phyloP scores from a whole-genome alignment of 35 echinoderm and acorn worm genomes.

The Anneissia japonica region DNA sequence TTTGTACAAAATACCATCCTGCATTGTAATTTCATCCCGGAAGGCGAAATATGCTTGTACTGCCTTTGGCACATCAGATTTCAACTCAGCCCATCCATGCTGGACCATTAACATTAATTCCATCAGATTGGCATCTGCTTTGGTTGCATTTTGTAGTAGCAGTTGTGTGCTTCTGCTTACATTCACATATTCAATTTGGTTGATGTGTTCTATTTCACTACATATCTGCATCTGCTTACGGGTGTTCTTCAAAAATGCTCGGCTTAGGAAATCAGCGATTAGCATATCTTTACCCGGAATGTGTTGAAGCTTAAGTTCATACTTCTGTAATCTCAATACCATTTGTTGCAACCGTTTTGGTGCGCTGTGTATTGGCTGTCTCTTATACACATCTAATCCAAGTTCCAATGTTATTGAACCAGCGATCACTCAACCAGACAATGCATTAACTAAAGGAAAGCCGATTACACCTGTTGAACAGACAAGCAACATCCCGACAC shows the following conservation, averaged over 20 bases:
- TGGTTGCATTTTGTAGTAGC: not conserved
- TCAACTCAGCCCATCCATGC: conserved; percentile 46
- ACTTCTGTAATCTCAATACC: conserved; percentile 42
- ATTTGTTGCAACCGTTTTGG: conserved; percentile 63
- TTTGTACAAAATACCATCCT: conserved; percentile 69
- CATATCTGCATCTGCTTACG: not conserved
- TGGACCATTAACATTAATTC: not conserved
- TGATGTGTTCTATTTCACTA: conserved; percentile 17
- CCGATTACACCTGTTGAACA: no score
- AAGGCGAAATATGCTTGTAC: conserved; percentile 40
- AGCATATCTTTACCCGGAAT: not conserved
- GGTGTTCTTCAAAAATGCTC: conserved; percentile 11
- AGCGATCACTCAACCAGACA: no score
- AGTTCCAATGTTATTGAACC: no score
- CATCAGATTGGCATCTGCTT: not conserved
- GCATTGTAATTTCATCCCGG: conserved; percentile 63
- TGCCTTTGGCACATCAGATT: conserved; percentile 4
- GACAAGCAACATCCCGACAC: no score
- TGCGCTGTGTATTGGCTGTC: conserved; percentile 48
- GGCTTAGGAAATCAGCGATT: conserved; percentile 6
- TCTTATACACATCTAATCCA: no score
- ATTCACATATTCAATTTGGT: conserved; percentile 1
- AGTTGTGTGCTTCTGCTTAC: not conserved
- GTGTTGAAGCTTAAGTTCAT: not conserved
- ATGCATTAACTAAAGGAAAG: no score